Evolutionary conservation across 2,797 vertebrate genomes (phyloP).

Genomic region (Anomalospiza imberbis): DNA sequence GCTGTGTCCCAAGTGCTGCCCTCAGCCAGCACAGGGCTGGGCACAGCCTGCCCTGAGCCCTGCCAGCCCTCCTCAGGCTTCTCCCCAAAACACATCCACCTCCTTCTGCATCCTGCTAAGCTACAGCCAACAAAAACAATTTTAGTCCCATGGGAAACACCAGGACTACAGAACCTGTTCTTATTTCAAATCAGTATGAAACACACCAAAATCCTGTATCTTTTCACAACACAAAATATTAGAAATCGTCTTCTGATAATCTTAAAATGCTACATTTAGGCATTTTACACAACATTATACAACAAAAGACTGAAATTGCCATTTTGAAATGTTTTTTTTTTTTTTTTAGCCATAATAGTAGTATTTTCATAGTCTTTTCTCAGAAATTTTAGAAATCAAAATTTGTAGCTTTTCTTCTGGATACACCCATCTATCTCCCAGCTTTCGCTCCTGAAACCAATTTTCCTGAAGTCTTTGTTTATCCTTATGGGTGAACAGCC

Average conservation of each 20-base stretch:
- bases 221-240: neutral
- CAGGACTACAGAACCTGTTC: neutral
- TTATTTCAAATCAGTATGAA: neutral
- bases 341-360: neutral
- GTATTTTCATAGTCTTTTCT: neutral
- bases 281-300: no score
- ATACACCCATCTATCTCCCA: neutral
- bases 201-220: neutral
- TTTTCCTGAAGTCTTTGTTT: neutral
- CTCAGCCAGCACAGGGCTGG: neutral
- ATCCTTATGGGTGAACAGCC: neutral
- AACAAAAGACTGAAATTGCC: neutral
- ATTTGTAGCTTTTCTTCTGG: neutral
- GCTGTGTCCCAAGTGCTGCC: neutral
- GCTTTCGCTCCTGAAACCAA: neutral
- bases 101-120: neutral
- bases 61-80: neutral
- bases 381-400: neutral
- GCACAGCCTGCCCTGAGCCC: neutral
- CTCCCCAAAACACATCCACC: neutral
- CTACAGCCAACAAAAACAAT: neutral
- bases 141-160: neutral
- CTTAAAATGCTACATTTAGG: neutral
- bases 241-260: neutral
- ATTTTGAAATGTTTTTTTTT: accelerated